phyloP scores from a whole-genome alignment of 64 coral and sea anemone genomes.

The Porites australiensis region DNA sequence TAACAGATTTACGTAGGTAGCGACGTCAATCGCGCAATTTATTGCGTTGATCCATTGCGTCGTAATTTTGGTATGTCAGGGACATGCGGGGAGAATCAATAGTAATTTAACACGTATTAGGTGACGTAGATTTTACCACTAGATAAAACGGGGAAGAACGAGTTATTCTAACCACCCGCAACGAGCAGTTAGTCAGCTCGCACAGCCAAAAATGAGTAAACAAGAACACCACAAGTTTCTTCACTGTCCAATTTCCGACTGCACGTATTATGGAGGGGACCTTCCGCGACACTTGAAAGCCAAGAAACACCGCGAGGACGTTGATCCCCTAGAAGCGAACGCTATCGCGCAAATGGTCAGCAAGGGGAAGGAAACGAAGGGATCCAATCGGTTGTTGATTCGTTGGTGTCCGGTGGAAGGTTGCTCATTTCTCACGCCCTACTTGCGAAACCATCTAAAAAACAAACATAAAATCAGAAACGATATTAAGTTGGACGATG shows the following conservation, averaged over 20 bases:
- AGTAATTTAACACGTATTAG: too few relatives aligned
- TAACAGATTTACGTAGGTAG: too few relatives aligned
- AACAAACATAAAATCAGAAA: background rate
- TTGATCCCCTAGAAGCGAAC: background rate
- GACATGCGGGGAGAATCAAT: too few relatives aligned
- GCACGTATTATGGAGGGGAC: background rate
- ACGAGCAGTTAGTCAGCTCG: background rate
- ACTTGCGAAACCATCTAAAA: background rate
- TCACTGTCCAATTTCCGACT: background rate
- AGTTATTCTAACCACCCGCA: background rate
- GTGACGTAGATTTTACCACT: too few relatives aligned
- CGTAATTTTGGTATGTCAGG: too few relatives aligned
- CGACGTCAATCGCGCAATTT: too few relatives aligned
- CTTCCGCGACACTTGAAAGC: background rate
- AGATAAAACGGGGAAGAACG: too few relatives aligned
- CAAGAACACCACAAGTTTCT: background rate
- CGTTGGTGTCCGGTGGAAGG: background rate
- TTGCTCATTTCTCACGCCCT: background rate
- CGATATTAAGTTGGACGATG: background rate
- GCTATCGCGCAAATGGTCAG: background rate
- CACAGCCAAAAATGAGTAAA: background rate
- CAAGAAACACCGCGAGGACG: background rate
- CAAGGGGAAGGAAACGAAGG: background rate
- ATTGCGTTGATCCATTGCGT: too few relatives aligned
- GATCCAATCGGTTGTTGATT: background rate